Evolutionary conservation across 1,140 invertebrate species (phyloP).

Genomic region (Lordiphosa mommai): DNA sequence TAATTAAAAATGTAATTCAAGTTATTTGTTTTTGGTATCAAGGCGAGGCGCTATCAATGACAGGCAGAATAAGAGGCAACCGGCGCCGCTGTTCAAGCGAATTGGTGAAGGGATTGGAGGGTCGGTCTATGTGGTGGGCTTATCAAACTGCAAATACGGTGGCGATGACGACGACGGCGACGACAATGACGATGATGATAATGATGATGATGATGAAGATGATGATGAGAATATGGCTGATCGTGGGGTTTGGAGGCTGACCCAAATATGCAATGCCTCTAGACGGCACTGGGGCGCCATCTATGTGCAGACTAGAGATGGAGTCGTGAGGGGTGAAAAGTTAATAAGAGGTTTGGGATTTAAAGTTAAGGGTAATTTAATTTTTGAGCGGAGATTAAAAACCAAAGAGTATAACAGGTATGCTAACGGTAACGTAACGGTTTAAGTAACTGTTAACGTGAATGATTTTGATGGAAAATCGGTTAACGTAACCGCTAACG

Average conservation of each 20-base stretch:
- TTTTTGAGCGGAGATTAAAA: too few species aligned
- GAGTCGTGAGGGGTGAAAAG: slow-evolving; percentile 1
- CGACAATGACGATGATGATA: slow-evolving; percentile 10
- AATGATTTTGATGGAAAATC: too few species aligned
- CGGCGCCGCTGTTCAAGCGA: background rate
- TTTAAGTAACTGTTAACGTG: too few species aligned
- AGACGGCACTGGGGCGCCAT: slow-evolving; percentile 42
- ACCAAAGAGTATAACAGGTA: too few species aligned
- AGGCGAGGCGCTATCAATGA: slow-evolving; percentile 43
- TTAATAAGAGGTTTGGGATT: too few species aligned
- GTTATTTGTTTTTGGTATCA: slow-evolving; percentile 57
- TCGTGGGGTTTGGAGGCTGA: slow-evolving; percentile 30
- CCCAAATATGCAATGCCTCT: slow-evolving; percentile 48
- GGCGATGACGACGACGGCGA: slow-evolving; percentile 4
- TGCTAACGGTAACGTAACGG: too few species aligned
- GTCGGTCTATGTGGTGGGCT: slow-evolving; percentile 1
- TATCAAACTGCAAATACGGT: slow-evolving; percentile 40
- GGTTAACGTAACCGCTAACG: too few species aligned
- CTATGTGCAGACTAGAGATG: slow-evolving; percentile 2
- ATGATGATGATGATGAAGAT: slow-evolving; percentile 3
- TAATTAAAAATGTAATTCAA: slow-evolving; percentile 28
- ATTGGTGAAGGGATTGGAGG: slow-evolving; percentile 6
- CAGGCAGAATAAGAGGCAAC: slow-evolving; percentile 2
- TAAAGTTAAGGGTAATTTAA: background rate
- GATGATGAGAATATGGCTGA: slow-evolving; percentile 9